These are phyloP conservation scores for Scopus umbretta DNA, from an alignment of 2,113 vertebrate genomes.

Conservation along the genomic window DNA sequence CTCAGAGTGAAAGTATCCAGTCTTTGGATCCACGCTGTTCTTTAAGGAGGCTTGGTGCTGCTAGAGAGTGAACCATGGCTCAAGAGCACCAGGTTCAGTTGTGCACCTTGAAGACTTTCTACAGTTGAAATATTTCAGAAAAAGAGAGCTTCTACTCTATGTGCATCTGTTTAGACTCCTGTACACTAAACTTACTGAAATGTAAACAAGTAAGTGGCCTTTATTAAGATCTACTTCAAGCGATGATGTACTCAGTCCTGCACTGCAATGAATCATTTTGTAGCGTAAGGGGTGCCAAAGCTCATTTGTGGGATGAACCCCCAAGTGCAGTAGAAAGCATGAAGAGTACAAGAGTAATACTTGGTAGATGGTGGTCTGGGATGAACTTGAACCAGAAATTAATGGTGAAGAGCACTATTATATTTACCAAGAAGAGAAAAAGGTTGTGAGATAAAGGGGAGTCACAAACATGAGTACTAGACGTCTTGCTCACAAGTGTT, in stretches of 20 bases:
- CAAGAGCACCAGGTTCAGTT: not conserved
- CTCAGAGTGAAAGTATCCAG: not conserved
- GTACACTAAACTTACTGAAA: not conserved
- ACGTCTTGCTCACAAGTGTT: accelerated
- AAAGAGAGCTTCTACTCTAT: not conserved
- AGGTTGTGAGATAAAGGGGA: not conserved
- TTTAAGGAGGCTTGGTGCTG: not conserved
- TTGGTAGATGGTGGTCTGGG: not conserved
- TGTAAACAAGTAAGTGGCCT: not conserved
- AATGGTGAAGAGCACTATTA: not conserved
- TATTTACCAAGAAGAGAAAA: not conserved
- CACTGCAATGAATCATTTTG: not conserved
- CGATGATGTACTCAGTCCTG: not conserved
- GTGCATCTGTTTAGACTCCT: not conserved
- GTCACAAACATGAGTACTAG: not conserved
- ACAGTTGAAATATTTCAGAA: not conserved
- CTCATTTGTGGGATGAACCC: not conserved
- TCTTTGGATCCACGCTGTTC: not conserved
- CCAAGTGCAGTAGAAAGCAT: not conserved
- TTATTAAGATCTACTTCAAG: not conserved
- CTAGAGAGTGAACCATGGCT: not conserved
- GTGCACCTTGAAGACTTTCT: not conserved
- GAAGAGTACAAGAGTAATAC: not conserved
- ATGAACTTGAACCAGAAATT: not conserved
- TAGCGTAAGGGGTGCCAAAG: not conserved